Base-by-base conservation (phyloP, 64 coral and sea anemone species). In the Montipora capricornis region DNA sequence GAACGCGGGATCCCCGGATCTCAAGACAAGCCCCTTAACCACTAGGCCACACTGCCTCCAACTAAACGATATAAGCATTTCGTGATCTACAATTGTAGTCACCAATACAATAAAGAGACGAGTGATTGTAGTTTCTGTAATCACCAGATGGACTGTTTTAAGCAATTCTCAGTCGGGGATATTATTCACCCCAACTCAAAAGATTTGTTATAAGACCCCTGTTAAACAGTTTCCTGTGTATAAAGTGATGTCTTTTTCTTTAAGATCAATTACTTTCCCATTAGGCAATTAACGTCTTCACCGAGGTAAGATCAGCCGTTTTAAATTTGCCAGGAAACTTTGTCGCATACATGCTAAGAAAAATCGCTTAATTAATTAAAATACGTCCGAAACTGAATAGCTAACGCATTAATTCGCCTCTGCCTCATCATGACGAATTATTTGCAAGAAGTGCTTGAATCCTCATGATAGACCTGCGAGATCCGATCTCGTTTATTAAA, bases 231-330 rank as follows among this genome's bases (percentile, higher is more conserved):
- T 68, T 83, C 81, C 81, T 68, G 59, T 67, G 59, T 1, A 4
- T 83, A 47, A 66, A 53, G 0, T 57, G 53, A 3, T 57, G 53
- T 57, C 37, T 37, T 57, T 57, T 57, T 57, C 53, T 11, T 57
- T 6, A 57, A 64, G 61, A 0, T 64, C 61, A 5, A 66, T 83
- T 83, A 68, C 58, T 11, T 47, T 59, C 5, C 60, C 37, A 83
- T 83, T 68, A 47, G 14, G 60, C 59, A 83, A 83, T 83, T 83
- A 83, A 83, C 81, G 60, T 67, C 29, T 45, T 48, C 60, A 9
- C 60, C 29, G 29, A 47, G 22, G 13, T 62, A 64, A 44, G 20
- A 3, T 83, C 58, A 83, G 59, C 81, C 67, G 58, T 44, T 83
- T 83, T 83, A 17, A 15, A 83, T 83, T 83, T 82, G 53, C 16